Percentiles rank a stretch among this genome's conserved stretches.
These are phyloP conservation scores for Tenthredo mesomela DNA, from an alignment of 2,888 invertebrate species.

Conservation along the genomic window DNA sequence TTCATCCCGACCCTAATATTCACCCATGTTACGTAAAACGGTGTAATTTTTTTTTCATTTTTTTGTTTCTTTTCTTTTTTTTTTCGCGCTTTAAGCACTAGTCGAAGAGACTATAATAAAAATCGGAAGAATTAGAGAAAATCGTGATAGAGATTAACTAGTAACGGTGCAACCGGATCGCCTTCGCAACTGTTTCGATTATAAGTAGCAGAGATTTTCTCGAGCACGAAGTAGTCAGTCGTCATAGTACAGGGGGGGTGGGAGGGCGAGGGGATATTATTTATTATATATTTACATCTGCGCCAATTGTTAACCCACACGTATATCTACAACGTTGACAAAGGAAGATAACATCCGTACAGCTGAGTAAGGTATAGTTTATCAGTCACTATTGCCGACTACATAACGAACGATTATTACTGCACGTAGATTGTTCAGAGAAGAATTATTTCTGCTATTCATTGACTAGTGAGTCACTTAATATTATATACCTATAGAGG, in stretches of 20 bases:
- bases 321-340: background rate
- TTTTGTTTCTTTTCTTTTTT: background rate
- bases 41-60: background rate
- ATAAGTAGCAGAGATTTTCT: background rate
- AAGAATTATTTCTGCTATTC: background rate
- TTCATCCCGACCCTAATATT: background rate
- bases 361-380: background rate
- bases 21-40: background rate
- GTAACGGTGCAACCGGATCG: constrained; percentile 49
- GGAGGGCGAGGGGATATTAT: background rate
- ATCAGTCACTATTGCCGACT: background rate
- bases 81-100: background rate
- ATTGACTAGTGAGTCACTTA: background rate
- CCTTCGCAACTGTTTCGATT: constrained; percentile 38
- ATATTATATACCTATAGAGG: background rate
- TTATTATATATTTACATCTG: constrained; percentile 1
- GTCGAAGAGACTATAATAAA: background rate
- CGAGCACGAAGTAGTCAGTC: constrained; percentile 19
- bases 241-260: background rate
- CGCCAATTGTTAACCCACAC: constrained; percentile 42
- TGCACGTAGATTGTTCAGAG: background rate
- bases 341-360: constrained; percentile 1
- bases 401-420: background rate
- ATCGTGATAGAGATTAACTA: background rate
- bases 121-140: background rate